A percentile compares a stretch with the other conserved stretches of the same genome.
These are phyloP conservation scores for Pangasius mekongensis DNA, from an alignment of 2,797 vertebrate species.

Conservation along the genomic window DNA sequence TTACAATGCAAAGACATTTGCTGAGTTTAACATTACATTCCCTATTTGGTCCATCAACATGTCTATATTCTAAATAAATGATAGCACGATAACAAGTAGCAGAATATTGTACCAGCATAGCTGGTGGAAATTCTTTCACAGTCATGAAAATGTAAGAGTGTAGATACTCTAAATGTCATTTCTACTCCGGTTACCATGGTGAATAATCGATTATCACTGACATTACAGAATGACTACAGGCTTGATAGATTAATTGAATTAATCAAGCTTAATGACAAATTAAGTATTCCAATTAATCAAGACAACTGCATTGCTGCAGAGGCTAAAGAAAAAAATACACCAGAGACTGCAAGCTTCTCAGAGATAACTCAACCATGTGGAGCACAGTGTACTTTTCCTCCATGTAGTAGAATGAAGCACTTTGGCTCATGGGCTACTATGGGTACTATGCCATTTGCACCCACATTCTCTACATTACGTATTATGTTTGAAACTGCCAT, in stretches of 20 bases:
- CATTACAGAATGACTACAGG: constrained; percentile 70
- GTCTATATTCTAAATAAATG: background rate
- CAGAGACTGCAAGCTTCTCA: constrained; percentile 44
- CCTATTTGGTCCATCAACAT: background rate
- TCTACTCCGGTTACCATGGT: constrained; percentile 66
- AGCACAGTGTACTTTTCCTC: constrained; percentile 20
- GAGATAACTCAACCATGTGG: constrained; percentile 44
- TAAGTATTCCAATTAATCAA: constrained; percentile 80
- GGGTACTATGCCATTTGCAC: background rate
- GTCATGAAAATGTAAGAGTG: constrained; percentile 1
- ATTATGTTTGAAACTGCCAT: background rate
- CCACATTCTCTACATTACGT: background rate
- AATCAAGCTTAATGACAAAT: constrained; percentile 79
- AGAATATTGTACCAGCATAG: background rate
- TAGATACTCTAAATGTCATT: constrained; percentile 50
- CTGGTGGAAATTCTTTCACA: constrained; percentile 27
- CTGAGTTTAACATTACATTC: background rate
- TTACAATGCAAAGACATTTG: background rate
- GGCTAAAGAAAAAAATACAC: constrained; percentile 21
- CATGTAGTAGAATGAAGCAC: constrained; percentile 10
- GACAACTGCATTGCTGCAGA: constrained; percentile 63
- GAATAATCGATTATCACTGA: constrained; percentile 71
- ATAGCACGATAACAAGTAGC: background rate
- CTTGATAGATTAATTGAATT: constrained; percentile 75
- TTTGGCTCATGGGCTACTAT: constrained; percentile 16